These are phyloP conservation scores for Varanus salvator DNA, from an alignment of 2,113 vertebrate species.

Conservation along the genomic window DNA sequence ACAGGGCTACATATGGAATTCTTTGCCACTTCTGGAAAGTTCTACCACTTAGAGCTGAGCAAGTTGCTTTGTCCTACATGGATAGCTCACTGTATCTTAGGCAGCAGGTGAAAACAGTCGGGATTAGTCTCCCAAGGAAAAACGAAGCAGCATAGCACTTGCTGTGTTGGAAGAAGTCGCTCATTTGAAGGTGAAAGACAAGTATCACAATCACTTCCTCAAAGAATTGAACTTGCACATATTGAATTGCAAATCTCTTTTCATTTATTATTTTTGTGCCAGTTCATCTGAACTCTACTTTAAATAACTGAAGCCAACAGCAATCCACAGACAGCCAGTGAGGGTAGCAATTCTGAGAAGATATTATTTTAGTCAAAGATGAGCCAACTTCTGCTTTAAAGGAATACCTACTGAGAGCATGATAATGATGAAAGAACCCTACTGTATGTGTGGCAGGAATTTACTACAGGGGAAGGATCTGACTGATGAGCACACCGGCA, in stretches of 20 bases:
- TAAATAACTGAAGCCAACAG: constrained; percentile 13
- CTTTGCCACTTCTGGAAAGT: not conserved
- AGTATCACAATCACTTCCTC: not conserved
- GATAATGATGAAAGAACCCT: not conserved
- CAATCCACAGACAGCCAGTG: not conserved
- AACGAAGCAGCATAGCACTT: not conserved
- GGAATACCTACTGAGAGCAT: constrained; percentile 11
- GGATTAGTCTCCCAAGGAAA: not conserved
- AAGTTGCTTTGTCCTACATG: not conserved
- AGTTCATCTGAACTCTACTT: constrained; percentile 11
- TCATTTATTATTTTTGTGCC: not conserved
- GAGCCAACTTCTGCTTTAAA: constrained; percentile 14
- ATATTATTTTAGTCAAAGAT: constrained; percentile 24
- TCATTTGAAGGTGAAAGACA: not conserved
- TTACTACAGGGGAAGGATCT: not conserved
- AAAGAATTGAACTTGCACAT: constrained; percentile 6
- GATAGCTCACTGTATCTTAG: not conserved
- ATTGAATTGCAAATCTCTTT: not conserved
- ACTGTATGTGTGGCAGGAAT: constrained; percentile 7
- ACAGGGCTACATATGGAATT: no score
- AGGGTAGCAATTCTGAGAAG: not conserved
- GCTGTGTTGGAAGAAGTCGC: not conserved
- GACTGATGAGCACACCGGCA: constrained; percentile 19
- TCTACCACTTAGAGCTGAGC: not conserved
- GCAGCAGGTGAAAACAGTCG: not conserved